phyloP scores from a whole-genome alignment of 1,140 invertebrate genomes.

The Drosophila gunungcola region DNA sequence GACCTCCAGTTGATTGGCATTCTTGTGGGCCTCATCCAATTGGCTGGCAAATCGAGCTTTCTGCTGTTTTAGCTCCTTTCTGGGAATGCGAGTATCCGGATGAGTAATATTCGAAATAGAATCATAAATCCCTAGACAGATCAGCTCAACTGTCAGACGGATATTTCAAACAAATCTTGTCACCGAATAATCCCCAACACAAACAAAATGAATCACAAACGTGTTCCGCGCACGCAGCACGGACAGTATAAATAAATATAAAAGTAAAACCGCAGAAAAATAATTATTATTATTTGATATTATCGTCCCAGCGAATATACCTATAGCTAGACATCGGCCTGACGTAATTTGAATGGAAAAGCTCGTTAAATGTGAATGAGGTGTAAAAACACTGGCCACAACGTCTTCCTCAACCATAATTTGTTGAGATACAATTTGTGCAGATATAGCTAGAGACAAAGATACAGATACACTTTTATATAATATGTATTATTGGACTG shows the following conservation, averaged over 20 bases:
- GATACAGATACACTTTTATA: slow-evolving; percentile 58
- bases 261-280: slow-evolving; percentile 16
- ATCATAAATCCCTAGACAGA: slow-evolving; percentile 37
- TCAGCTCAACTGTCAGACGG: slow-evolving; percentile 41
- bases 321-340: slow-evolving; percentile 45
- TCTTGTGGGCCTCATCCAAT: slow-evolving; percentile 85
- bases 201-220: slow-evolving; percentile 72
- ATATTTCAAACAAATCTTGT: slow-evolving; percentile 48
- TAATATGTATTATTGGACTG: slow-evolving; percentile 48
- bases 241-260: slow-evolving; percentile 40
- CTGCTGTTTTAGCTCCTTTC: slow-evolving; percentile 86
- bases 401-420: slow-evolving; percentile 58
- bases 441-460: slow-evolving; percentile 27
- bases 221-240: slow-evolving; percentile 58
- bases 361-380: slow-evolving; percentile 63
- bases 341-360: slow-evolving; percentile 67
- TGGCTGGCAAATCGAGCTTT: slow-evolving; percentile 86
- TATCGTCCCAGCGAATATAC: slow-evolving; percentile 16
- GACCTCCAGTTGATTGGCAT: slow-evolving; percentile 85
- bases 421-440: slow-evolving; percentile 44
- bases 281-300: slow-evolving; percentile 36
- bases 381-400: slow-evolving; percentile 56
- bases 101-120: slow-evolving; percentile 18
- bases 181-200: slow-evolving; percentile 53
- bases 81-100: slow-evolving; percentile 45